Base-by-base conservation (phyloP, 30 jellyfish, hydroid and myxozoan species). In the Chrysaora quinquecirrha region DNA sequence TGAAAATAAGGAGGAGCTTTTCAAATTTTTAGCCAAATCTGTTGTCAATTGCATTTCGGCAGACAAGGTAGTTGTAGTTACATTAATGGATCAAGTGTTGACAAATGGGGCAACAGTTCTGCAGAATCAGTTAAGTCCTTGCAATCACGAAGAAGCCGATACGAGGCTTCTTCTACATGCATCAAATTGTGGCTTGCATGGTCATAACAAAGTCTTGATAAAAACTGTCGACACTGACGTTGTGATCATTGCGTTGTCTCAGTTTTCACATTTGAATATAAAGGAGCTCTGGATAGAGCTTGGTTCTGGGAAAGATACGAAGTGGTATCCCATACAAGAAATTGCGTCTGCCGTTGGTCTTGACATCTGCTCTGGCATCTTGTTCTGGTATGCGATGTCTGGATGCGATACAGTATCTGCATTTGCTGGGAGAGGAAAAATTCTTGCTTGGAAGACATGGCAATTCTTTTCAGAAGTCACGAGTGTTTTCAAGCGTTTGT, bases 331-430 rank as follows among this genome's bases (percentile, higher is more conserved):
- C 58, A 43, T 43, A 43, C 58, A 43, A 9, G 58, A 43, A 0
- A n/a, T 14, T 76, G 87, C 78, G 12, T n/a, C 1, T 29, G 34
- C 32, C 30, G 27, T 48, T 54, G 66, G 67, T 4, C 28, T 50
- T 30, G 77, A 76, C 27, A 30, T 58, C 30, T 76, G 77, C 77
- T 20, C 21, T 0, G 90, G 83, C 50, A n/a, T 78, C 22, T 24
- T 52, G 12, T 78, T 78, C 30, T 78, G 90, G 83, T 62, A 28
- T 46, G 32, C 90, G 16, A 11, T 78, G 31, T 19, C 83, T 64
- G 90, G 90, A 24, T 78, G 90, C 30, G 90, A 78, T 33, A 78
- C 81, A 0, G 90, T 78, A 33, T 78, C 90, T 0, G 34, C 81
- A 24, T 78, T 78, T 30, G 20, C 33, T 32, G 90, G 90, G 2